phyloP scores from a whole-genome alignment of 2,797 vertebrate species.

The Octomys mimax region DNA sequence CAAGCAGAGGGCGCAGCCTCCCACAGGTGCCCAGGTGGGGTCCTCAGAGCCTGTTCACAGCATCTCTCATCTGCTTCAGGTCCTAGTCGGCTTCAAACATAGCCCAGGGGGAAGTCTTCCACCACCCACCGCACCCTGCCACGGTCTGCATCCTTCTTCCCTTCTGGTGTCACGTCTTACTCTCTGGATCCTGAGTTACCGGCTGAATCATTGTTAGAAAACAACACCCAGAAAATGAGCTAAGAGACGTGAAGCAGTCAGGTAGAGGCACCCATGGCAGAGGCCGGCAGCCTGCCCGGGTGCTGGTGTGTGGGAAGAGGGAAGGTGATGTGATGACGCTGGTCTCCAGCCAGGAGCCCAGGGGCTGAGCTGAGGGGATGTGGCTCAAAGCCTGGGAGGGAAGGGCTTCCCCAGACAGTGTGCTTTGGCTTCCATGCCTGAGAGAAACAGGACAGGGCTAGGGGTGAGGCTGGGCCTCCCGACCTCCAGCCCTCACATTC shows the following conservation, averaged over 20 bases:
- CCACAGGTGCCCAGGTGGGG: neutral
- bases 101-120: neutral
- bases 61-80: neutral
- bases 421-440: neutral
- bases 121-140: neutral
- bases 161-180: neutral
- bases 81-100: neutral
- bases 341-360: neutral
- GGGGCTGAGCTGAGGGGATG: neutral
- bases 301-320: neutral
- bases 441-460: neutral
- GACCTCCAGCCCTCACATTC: neutral
- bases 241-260: neutral
- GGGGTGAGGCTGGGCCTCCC: neutral
- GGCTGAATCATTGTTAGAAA: neutral
- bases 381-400: neutral
- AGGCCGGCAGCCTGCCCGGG: neutral
- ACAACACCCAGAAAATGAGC: neutral
- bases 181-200: neutral
- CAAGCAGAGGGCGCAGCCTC: neutral
- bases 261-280: accelerated
- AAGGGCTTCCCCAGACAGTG: neutral
- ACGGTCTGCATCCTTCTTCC: neutral
- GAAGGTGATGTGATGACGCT: neutral
- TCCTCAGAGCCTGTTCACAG: neutral